These are phyloP conservation scores for Meleagris gallopavo DNA, from an alignment of 2,113 vertebrate genomes.

Conservation along the genomic window DNA sequence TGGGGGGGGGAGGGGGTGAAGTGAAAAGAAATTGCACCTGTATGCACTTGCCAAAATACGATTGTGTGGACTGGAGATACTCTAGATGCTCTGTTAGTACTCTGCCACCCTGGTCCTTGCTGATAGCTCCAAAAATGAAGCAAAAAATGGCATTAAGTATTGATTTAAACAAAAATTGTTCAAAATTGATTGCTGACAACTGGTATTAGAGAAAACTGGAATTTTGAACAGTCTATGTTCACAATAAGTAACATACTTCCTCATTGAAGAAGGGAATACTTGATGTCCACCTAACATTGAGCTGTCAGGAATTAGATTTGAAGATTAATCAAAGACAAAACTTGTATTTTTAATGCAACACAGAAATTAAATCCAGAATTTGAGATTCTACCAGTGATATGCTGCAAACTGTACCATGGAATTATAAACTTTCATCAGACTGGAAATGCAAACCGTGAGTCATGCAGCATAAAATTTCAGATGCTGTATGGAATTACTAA, in stretches of 20 bases:
- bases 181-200: background rate
- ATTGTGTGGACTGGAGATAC: background rate
- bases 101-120: background rate
- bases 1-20: background rate
- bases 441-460: background rate
- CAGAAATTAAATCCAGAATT: background rate
- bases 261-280: background rate
- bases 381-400: background rate
- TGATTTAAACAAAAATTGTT: background rate
- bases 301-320: background rate
- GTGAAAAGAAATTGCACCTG: background rate
- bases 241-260: background rate
- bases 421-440: background rate
- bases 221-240: background rate
- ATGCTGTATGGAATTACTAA: background rate
- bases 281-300: rapidly evolving
- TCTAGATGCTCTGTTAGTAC: background rate
- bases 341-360: background rate
- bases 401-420: background rate
- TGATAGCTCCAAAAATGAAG: background rate
- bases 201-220: background rate
- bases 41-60: background rate
- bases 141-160: background rate
- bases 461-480: background rate
- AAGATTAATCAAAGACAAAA: background rate